phyloP scores from a whole-genome alignment of 1,140 invertebrate genomes.

The Trichonephila clavipes region DNA sequence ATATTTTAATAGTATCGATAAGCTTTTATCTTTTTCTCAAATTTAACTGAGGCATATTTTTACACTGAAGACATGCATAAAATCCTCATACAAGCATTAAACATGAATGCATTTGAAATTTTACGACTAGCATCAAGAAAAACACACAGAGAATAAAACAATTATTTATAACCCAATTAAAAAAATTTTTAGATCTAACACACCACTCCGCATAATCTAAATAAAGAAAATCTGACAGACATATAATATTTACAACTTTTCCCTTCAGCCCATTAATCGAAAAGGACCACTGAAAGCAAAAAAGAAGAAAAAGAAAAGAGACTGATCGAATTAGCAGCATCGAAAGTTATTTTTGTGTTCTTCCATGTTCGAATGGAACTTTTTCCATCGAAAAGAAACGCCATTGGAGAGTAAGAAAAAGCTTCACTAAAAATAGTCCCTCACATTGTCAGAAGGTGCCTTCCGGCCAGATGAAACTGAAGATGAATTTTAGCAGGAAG shows the following conservation, averaged over 20 bases:
- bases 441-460: neutral
- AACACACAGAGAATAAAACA: too few relatives aligned
- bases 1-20: too few relatives aligned
- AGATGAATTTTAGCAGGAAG: neutral
- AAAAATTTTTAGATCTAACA: too few relatives aligned
- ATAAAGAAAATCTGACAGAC: too few relatives aligned
- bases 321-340: neutral
- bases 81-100: too few relatives aligned
- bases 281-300: neutral
- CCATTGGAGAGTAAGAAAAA: neutral
- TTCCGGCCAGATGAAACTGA: neutral
- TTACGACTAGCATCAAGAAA: too few relatives aligned
- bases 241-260: neutral
- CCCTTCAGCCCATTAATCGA: neutral
- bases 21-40: too few relatives aligned
- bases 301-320: neutral
- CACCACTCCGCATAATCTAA: too few relatives aligned
- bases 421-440: constrained; percentile 18
- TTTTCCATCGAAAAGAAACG: neutral
- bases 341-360: constrained; percentile 18
- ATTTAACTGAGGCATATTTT: too few relatives aligned
- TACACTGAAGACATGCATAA: too few relatives aligned
- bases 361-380: neutral
- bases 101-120: too few relatives aligned
- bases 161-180: too few relatives aligned